Base-by-base conservation (phyloP, 2,888 invertebrate genomes). In the Cataglyphis rosenhaueri region DNA sequence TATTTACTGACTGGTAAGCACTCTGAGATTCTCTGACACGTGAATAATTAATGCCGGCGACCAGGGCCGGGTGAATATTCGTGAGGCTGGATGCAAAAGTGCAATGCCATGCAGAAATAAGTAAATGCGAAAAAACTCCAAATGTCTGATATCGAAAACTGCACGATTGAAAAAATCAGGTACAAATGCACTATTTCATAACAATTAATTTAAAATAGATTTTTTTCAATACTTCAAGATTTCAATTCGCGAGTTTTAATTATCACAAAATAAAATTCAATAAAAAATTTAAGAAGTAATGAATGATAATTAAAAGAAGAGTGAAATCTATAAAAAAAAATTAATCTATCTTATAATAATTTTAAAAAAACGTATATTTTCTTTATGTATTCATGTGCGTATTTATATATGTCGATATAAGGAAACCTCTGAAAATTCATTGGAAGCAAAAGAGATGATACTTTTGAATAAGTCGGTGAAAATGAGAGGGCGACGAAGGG, bases 1-100 rank as follows among this genome's bases (percentile, higher is more conserved):
- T 87, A 84, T 81, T 85, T 88, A 87, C 68, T 32, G 62, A 44
- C 59, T 78, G 82, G 41, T 79, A 89, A 85, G 89, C 90, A 91
- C 92, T 93, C 82, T 41, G 88, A 84, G 84, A 85, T 90, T 91
- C 90, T 85, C 88, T 93, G 93, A 91, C 92, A 93, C 92, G 92
- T 91, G 88, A 82, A 90, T 93, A 93, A 93, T 93, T 92, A 92
- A 93, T 92, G 91, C 87, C 87, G 78, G 79, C 38, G 84, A 86
- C 79, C 84, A 84, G 82, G 48, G 55, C 52, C 71, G 71, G 70
- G 8, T 79, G 48, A 55, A 38, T 66, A n/a, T 70, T 32, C 21
- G 15, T 52, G 35, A 48, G 18, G n/a, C 62, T 9, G 32, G 6
- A 38, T 3, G 35, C 18, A 38, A 75, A 75, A 64, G 18, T 52